Base-by-base conservation (phyloP, 2,113 vertebrate genomes). In the Odobenus rosmarus region DNA sequence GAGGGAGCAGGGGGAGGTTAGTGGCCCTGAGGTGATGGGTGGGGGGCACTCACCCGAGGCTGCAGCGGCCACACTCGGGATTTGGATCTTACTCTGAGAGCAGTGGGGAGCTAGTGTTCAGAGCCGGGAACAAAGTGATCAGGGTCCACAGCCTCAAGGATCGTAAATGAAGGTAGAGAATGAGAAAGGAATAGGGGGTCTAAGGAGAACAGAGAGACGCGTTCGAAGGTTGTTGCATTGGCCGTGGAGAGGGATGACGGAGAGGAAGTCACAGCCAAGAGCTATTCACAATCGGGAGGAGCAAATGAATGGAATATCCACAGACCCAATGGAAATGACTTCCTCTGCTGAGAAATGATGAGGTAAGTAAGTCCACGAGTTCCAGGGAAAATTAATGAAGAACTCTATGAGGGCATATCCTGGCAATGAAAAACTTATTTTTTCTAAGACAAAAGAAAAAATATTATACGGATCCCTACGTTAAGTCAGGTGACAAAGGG, bases 361-460 rank as follows among this genome's bases (percentile, higher is more conserved):
- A 42, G 4, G 28, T 82, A 89, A 76, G 80, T 83, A 61, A 93
- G 84, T 71, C 93, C 87, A 42, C 72, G 67, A 83, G 46, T 82
- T 86, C 31, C 57, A 61, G 49, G 95, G 62, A 96, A 95, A 96
- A 90, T 21, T 86, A 86, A 61, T 74, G n/a, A 90, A 90, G 76
- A 77, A 72, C 59, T 64, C 28, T 39, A 79, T 53, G 79, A 95
- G 67, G 39, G 64, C 31, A 39, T 83, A 94, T 59, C 19, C n/a
- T 88, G 39, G 49, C 23, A 39, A 76, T 79, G n/a, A 72, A 88
- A 80, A 72, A 24, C 31, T 36, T 1, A 3, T 49, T 84, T 90
- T 93, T 55, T 64, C 79, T 82, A 81, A 42, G 14, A 51, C 31
- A 26, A 95, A 80, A 28, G 36, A 39, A 88, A 88, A 96, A 89